Evolutionary conservation across 1,140 invertebrate species (phyloP).

Genomic region (Drosophila ogumai): DNA sequence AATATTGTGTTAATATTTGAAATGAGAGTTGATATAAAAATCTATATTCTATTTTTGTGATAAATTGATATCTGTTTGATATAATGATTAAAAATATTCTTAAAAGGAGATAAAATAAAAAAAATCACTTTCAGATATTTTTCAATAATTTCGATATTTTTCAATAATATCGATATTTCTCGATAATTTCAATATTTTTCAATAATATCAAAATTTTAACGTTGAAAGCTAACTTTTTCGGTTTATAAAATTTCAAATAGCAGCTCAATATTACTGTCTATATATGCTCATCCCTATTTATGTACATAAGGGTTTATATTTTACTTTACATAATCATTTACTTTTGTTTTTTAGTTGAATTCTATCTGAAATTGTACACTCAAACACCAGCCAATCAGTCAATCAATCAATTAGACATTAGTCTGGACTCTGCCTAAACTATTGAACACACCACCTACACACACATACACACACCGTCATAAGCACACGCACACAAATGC

Average conservation of each 20-base stretch:
- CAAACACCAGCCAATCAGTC: constrained; percentile 69
- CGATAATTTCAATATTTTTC: no score
- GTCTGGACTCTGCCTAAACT: constrained; percentile 12
- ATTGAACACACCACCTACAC: constrained; percentile 14
- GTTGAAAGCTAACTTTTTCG: no score
- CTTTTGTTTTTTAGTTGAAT: constrained; percentile 31
- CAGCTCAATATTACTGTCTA: background rate
- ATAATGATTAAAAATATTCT: no score
- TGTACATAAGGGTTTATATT: constrained; percentile 25
- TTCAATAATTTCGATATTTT: no score
- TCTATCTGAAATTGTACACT: constrained; percentile 55
- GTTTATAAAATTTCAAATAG: no score
- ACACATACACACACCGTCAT: constrained; percentile 9
- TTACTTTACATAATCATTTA: constrained; percentile 16
- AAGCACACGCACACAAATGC: constrained; percentile 28
- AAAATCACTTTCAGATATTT: no score
- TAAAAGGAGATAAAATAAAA: no score
- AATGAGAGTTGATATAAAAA: no score
- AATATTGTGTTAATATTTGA: background rate
- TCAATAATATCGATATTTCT: no score
- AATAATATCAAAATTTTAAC: no score
- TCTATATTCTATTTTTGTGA: no score
- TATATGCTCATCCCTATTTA: background rate
- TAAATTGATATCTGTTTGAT: no score
- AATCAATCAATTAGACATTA: constrained; percentile 18